Percentiles rank a stretch among this genome's conserved stretches.
These are phyloP conservation scores for Odontamblyopus rebecca DNA, from an alignment of 2,797 vertebrate species.

Conservation along the genomic window DNA sequence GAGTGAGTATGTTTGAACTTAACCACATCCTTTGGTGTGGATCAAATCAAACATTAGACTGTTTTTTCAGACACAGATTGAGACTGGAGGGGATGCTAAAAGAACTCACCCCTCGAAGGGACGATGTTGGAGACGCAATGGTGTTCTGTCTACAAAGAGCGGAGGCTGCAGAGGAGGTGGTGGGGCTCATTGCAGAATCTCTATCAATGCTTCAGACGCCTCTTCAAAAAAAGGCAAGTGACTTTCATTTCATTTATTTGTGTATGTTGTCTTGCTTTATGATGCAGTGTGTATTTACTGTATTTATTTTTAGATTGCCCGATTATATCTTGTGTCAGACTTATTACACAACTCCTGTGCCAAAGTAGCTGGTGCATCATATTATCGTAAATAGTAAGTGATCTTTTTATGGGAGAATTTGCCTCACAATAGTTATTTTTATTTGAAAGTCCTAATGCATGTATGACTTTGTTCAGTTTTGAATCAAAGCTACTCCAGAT, in stretches of 20 bases:
- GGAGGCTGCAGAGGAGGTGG: conserved; percentile 83
- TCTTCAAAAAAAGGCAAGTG: conserved; percentile 77
- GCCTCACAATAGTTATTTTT: background rate
- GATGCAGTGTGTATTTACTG: background rate
- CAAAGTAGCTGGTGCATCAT: conserved; percentile 83
- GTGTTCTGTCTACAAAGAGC: conserved; percentile 81
- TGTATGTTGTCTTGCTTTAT: background rate
- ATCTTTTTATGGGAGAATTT: background rate
- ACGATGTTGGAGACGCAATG: conserved; percentile 75
- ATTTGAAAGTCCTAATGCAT: conserved; percentile 8
- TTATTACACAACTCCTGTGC: conserved; percentile 83
- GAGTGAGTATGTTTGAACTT: conserved; percentile 64
- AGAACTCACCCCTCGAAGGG: conserved; percentile 73
- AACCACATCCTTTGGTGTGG: background rate
- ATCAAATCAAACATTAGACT: background rate
- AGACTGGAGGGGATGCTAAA: conserved; percentile 73
- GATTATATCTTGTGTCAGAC: conserved; percentile 82
- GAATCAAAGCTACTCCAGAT: conserved; percentile 80
- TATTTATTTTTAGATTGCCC: conserved; percentile 69
- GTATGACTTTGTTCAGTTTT: conserved; percentile 69
- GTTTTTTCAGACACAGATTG: conserved; percentile 70
- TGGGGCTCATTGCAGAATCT: conserved; percentile 76
- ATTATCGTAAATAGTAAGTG: conserved; percentile 85
- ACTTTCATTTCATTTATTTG: background rate
- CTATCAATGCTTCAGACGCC: conserved; percentile 77